These are phyloP conservation scores for Microcaecilia unicolor DNA, from an alignment of 2,797 vertebrate species.

Conservation along the genomic window DNA sequence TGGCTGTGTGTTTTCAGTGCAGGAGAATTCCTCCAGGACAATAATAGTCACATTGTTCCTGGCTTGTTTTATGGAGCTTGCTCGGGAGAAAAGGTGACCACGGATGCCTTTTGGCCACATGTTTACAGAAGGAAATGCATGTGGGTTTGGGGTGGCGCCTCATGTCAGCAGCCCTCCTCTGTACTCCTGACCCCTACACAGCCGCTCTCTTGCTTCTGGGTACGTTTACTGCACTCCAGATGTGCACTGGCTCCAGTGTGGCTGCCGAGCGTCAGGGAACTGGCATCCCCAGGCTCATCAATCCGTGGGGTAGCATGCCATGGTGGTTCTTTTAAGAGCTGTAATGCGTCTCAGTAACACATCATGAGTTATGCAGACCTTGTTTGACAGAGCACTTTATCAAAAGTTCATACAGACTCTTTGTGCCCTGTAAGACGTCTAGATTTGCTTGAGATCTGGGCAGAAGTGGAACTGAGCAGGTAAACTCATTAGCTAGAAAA, in stretches of 20 bases:
- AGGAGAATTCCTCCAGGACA: slow-evolving; percentile 49
- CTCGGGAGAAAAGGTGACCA: slow-evolving; percentile 58
- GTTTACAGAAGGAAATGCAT: slow-evolving; percentile 73
- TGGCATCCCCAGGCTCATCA: slow-evolving; percentile 61
- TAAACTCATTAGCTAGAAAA: too few relatives aligned
- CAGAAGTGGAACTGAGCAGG: too few relatives aligned
- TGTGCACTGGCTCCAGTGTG: slow-evolving; percentile 71
- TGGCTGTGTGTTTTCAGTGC: slow-evolving; percentile 34
- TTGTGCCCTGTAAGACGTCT: too few relatives aligned
- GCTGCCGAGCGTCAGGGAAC: slow-evolving; percentile 55
- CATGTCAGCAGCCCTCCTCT: slow-evolving; percentile 64
- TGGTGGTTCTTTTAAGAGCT: slow-evolving; percentile 57
- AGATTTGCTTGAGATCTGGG: too few relatives aligned
- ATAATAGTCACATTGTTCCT: slow-evolving; percentile 62
- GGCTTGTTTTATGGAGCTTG: slow-evolving; percentile 53
- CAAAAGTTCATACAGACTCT: slow-evolving; percentile 60
- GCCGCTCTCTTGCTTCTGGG: slow-evolving; percentile 46
- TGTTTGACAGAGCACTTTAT: slow-evolving; percentile 68
- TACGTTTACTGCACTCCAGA: slow-evolving; percentile 71
- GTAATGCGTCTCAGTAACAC: slow-evolving; percentile 58
- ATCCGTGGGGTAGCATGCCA: slow-evolving; percentile 63
- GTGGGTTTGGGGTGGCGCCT: slow-evolving; percentile 68
- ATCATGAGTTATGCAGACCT: slow-evolving; percentile 57
- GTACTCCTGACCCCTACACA: slow-evolving; percentile 53
- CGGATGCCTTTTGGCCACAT: slow-evolving; percentile 61